These are phyloP conservation scores for Gymnoscopelus microlampas DNA, from an alignment of 2,797 vertebrate species.

Conservation along the genomic window DNA sequence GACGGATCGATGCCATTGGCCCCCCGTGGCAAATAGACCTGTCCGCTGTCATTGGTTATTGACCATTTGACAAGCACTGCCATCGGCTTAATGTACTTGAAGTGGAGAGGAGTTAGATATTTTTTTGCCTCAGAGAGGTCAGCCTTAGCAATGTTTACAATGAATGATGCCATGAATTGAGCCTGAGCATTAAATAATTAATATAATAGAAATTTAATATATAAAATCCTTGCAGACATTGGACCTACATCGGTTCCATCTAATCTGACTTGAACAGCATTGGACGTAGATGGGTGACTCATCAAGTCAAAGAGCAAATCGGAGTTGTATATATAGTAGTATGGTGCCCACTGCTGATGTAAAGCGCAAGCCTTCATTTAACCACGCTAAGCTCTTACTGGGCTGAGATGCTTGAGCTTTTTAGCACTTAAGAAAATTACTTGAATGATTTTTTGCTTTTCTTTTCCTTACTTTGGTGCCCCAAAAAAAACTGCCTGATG, in stretches of 20 bases:
- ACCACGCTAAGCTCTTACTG: constrained; percentile 25
- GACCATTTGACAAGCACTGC: not conserved
- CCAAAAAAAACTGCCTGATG: constrained; percentile 43
- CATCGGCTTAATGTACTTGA: not conserved
- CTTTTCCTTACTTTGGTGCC: constrained; percentile 40
- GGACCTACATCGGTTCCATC: too few species aligned
- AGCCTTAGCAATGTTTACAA: not conserved
- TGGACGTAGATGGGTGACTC: too few species aligned
- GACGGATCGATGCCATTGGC: not conserved
- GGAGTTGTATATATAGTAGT: too few species aligned
- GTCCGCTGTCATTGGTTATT: not conserved
- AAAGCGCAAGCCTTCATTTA: constrained; percentile 16
- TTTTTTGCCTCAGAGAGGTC: not conserved
- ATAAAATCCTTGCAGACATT: too few species aligned
- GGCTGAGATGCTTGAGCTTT: not conserved
- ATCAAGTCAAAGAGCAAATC: too few species aligned
- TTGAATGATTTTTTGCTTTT: constrained; percentile 58
- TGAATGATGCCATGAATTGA: too few species aligned
- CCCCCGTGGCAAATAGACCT: not conserved
- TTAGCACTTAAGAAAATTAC: constrained; percentile 26
- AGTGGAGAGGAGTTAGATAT: not conserved
- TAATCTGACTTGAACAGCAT: too few species aligned
- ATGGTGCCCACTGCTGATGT: constrained; percentile 4
- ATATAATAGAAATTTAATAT: too few species aligned
- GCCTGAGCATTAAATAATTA: too few species aligned